Base-by-base conservation (phyloP, 2,113 vertebrate species). In the Pica pica region DNA sequence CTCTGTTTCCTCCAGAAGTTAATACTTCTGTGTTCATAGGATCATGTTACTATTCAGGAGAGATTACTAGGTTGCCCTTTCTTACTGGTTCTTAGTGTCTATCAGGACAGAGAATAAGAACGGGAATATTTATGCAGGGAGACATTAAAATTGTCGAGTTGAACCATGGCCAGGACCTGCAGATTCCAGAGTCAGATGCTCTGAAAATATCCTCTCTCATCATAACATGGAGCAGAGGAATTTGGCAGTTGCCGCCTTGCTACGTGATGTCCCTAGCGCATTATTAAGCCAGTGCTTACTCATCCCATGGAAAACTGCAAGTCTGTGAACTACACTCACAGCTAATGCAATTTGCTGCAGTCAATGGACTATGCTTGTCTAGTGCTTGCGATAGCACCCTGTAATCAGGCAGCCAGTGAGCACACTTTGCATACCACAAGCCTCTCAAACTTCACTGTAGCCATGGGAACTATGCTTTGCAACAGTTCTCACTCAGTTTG, bases 261-360 rank as follows among this genome's bases (percentile, higher is more conserved):
- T 80, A 33, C 2, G 0, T 53, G 63, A 91, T 39, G 12, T 57
- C 60, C 69, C 65, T 77, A 56, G 35, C 79, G 69, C 50, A 88
- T 73, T 73, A 80, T 79, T 11, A 88, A 71, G 70, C 26, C 77
- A 78, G 39, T n/a, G 33, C 35, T 88, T 83, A 80, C n/a, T 94
- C 94, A 96, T 83, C 33, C 56, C 42, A 70, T 77, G 59, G 67
- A 90, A 88, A 93, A 83, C 81, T 91, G 78, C 78, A 83, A 86
- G 59, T 52, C 64, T 80, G 70, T 59, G 55, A 76, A 49, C 87
- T 83, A 88, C 60, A 59, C 42, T 84, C 87, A 85, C 30, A 93
- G 50, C 67, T 82, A 65, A 82, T 46, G 55, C 55, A 87, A 87
- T 89, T 9, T 55, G 87, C 71, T 83, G 42, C 20, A 93, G 78